Evolutionary conservation across 2,797 vertebrate genomes (phyloP).

Genomic region (Hemitrygon akajei): DNA sequence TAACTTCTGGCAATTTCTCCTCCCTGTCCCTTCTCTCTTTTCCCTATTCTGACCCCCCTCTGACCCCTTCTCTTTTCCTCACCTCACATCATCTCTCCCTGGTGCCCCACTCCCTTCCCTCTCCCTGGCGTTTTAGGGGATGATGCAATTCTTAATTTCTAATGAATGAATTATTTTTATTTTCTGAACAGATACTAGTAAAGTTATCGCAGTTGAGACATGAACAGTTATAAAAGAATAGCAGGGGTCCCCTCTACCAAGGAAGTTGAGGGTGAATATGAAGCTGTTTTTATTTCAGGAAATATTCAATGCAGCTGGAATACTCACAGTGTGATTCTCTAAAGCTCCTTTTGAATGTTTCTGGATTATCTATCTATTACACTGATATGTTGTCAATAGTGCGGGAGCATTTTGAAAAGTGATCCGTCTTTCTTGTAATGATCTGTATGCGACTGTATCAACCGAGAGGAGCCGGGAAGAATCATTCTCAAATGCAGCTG

Average conservation of each 20-base stretch:
- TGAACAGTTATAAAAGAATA: not conserved
- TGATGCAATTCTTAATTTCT: not conserved
- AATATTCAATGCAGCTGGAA: not conserved
- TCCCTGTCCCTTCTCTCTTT: too few relatives aligned
- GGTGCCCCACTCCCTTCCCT: too few relatives aligned
- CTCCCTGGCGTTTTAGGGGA: not conserved
- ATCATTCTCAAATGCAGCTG: too few relatives aligned
- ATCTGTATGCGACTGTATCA: too few relatives aligned
- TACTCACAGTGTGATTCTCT: not conserved
- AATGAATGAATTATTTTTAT: too few relatives aligned
- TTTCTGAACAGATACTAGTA: not conserved
- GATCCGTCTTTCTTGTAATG: too few relatives aligned
- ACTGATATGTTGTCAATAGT: not conserved
- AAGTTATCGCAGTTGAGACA: not conserved
- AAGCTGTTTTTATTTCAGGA: not conserved
- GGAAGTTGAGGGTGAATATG: not conserved
- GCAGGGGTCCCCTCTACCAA: not conserved
- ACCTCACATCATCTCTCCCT: too few relatives aligned
- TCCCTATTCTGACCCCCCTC: too few relatives aligned
- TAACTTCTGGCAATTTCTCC: too few relatives aligned
- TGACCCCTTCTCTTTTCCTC: too few relatives aligned
- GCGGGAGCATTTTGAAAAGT: too few relatives aligned
- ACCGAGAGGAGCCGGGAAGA: too few relatives aligned
- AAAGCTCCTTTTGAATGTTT: not conserved
- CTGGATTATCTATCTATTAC: not conserved